Evolutionary conservation across 2,888 invertebrate genomes (phyloP), one percentile per base, ranked within the genome.

Genomic region (Diplolepis rosae): DNA sequence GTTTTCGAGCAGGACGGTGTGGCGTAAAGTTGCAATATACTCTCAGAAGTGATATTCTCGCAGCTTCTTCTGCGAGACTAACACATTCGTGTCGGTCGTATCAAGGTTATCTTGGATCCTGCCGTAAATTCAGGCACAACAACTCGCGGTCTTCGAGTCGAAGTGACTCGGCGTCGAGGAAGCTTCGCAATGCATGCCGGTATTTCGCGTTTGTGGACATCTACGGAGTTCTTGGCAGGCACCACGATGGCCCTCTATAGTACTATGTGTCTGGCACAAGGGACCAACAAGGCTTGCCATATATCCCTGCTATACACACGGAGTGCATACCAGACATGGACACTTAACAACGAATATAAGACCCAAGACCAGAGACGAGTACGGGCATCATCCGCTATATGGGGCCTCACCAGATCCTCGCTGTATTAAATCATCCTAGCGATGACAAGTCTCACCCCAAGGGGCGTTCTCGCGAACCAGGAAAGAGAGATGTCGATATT

Each of bases 251-350:
- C 28, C 15, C 52, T 30, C 30, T 54, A 28, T 54, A 50, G 24
- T 24, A 50, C 48, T 48, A 48, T 48, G 48, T 35, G 32, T 32
- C 22, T 5, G 32, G 35, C 56, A 35, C 70, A 73, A 77, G 73
- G 76, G 78, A 78, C 72, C 74, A 70, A 72, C 76, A 80, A 82
- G 80, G 81, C 79, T 32, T 75, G 77, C 76, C 81, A 80, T 84
- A 84, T 83, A 84, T 84, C 76, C 78, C 79, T 74, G 76, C 71
- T 76, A 73, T 82, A 80, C 81, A 83, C 79, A 80, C 78, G 73
- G 74, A 70, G 54, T 79, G 75, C 84, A 83, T 84, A 84, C 84
- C 84, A 83, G 83, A 80, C 80, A 80, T 76, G 83, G 80, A 84
- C 84, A 83, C 84, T 84, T 84, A 83, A 80, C 83, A 82, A 80